Base-by-base conservation (phyloP, 1,140 invertebrate genomes). In the Drosophila kohkoa region DNA sequence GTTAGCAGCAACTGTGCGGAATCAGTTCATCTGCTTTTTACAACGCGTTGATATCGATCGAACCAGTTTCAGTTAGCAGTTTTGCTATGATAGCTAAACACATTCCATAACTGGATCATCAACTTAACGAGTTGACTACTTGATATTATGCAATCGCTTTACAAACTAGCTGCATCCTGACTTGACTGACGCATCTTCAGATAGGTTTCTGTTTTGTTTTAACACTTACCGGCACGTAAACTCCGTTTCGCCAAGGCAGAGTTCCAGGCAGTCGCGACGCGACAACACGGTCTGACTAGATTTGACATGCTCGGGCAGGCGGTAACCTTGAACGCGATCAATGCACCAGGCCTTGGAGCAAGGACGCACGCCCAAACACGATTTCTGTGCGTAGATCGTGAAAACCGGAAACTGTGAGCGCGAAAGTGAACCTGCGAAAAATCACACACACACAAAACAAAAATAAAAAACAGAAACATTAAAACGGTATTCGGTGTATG, bases 331-430 rank as follows among this genome's bases (percentile, higher is more conserved):
- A 41, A 98, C 97, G 76, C 97, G 95, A 93, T 98, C 98, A 93
- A 98, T 98, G 93, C 96, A 96, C 98, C 98, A 98, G 41, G 97
- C 97, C 70, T 96, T 94, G 88, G 97, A 96, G 93, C 97, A 98
- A 63, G 97, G 96, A 83, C 96, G 96, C 71, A 97, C 96, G 41
- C 96, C 96, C 77, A 98, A 93, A 91, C 98, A 99, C 71, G 96
- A 97, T 94, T 98, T 98, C 93, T 98, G 97, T 60, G 97, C 97
- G 94, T 98, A 99, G 87, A 98, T 97, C 35, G 98, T 98, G 93
- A 98, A 98, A 72, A 99, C 98, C 32, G 98, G 98, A 93, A 98
- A 98, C 93, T 99, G 97, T 10, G 97, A 98, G 82, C 97, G 96
- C 43, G 96, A 97, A 87, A 98, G 93, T 20, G 97, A 96, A 90